A percentile compares a stretch with the other conserved stretches of the same genome.
These are phyloP conservation scores for Stegana nigrithorax DNA, from an alignment of 2,888 invertebrate genomes.

Conservation along the genomic window DNA sequence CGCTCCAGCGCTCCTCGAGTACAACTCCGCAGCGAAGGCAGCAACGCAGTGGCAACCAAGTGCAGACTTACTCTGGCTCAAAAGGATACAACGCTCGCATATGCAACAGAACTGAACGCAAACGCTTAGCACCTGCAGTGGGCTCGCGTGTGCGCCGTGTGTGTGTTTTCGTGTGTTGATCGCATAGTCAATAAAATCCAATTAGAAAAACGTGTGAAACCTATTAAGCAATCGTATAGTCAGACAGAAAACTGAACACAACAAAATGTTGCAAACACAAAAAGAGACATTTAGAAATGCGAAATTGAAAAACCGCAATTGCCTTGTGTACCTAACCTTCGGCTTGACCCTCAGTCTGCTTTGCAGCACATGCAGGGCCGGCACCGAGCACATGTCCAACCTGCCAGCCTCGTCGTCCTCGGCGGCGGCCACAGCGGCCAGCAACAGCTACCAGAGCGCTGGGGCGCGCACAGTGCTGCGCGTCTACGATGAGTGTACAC, in stretches of 20 bases:
- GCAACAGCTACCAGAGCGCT: conserved; percentile 68
- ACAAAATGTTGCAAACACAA: conserved; percentile 39
- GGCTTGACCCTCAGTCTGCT: conserved; percentile 39
- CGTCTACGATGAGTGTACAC: conserved; percentile 83
- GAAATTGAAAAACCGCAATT: conserved; percentile 43
- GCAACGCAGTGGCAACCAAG: neutral
- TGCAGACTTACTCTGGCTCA: conserved; percentile 12
- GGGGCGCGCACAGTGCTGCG: conserved; percentile 77
- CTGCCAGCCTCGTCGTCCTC: conserved; percentile 23
- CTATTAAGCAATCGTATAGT: neutral
- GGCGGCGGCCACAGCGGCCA: conserved; percentile 6
- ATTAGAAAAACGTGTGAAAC: neutral
- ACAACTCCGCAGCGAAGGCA: conserved; percentile 13
- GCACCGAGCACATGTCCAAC: conserved; percentile 58
- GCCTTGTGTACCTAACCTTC: conserved; percentile 25
- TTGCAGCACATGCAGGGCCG: conserved; percentile 48
- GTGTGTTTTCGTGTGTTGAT: conserved; percentile 21
- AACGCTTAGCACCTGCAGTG: conserved; percentile 15
- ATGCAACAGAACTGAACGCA: too few relatives aligned
- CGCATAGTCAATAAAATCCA: conserved; percentile 14
- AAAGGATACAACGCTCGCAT: conserved; percentile 14
- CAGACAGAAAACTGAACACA: conserved; percentile 9
- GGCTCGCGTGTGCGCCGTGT: conserved; percentile 26
- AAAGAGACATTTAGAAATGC: conserved; percentile 43
- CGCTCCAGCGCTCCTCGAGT: conserved; percentile 31